These are phyloP conservation scores for Delichon dasypus DNA, from an alignment of 2,797 vertebrate genomes.

Conservation along the genomic window DNA sequence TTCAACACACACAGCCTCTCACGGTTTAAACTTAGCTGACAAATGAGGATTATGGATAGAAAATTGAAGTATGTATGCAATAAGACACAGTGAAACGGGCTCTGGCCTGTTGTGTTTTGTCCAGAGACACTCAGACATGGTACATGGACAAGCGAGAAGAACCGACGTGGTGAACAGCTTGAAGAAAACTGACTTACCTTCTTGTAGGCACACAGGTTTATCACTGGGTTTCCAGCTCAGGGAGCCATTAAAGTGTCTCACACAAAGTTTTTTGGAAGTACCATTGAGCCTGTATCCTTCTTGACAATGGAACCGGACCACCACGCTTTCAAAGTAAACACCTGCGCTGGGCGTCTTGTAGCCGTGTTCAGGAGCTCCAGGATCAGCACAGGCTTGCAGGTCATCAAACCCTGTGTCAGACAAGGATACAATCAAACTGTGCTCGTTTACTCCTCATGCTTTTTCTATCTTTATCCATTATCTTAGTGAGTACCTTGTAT, in stretches of 20 bases:
- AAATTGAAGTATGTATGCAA: neutral
- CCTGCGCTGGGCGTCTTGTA: slow-evolving; percentile 77
- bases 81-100: neutral
- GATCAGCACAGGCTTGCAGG: slow-evolving; percentile 79
- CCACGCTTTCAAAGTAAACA: slow-evolving; percentile 80
- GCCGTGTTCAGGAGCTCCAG: slow-evolving; percentile 81
- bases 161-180: neutral
- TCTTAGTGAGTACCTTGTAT: neutral
- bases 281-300: slow-evolving; percentile 84
- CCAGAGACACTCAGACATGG: neutral
- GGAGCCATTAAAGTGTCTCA: slow-evolving; percentile 79
- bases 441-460: neutral
- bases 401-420: slow-evolving; percentile 72
- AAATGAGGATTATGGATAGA: neutral
- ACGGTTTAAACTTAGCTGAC: neutral
- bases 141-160: neutral
- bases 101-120: neutral
- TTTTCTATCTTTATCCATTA: neutral
- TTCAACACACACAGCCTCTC: neutral
- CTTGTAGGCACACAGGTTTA: slow-evolving; percentile 81
- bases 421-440: slow-evolving; percentile 12
- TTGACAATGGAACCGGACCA: slow-evolving; percentile 81
- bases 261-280: slow-evolving; percentile 81
- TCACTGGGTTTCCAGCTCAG: slow-evolving; percentile 84
- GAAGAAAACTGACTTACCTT: slow-evolving; percentile 75